Evolutionary conservation across 92 coral and sea anemone species (phyloP).

Genomic region (Actinostola sp.): DNA sequence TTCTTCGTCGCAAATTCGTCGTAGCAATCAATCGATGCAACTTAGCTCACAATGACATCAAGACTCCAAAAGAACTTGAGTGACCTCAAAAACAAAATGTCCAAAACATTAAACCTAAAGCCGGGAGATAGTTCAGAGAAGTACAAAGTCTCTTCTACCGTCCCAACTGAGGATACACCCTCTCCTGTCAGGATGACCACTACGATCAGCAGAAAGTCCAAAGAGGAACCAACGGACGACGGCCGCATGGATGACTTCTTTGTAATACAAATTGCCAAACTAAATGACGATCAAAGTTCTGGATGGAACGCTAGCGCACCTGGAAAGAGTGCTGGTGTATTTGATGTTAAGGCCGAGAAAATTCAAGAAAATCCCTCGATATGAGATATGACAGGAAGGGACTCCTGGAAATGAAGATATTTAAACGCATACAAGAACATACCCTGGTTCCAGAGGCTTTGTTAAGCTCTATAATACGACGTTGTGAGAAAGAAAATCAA

Average conservation of each 20-base stretch:
- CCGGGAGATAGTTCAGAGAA: slow-evolving; percentile 15
- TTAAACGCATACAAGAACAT: too few relatives aligned
- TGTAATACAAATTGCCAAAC: neutral
- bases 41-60: slow-evolving; percentile 8
- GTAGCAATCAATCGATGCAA: neutral
- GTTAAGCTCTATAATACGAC: too few relatives aligned
- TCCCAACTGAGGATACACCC: neutral
- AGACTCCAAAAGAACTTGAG: slow-evolving; percentile 11
- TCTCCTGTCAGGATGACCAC: slow-evolving; percentile 1
- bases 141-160: slow-evolving; percentile 18
- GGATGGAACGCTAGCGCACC: neutral
- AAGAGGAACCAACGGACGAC: neutral
- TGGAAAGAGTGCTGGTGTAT: neutral
- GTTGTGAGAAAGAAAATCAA: too few relatives aligned
- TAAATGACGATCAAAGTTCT: slow-evolving; percentile 5
- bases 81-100: slow-evolving; percentile 19
- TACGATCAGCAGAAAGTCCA: neutral
- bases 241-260: slow-evolving; percentile 19
- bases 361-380: neutral
- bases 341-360: neutral
- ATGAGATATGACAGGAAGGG: too few relatives aligned
- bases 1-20: too few relatives aligned
- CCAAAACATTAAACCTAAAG: slow-evolving; percentile 3
- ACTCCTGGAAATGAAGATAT: too few relatives aligned
- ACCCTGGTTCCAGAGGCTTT: too few relatives aligned